Evolutionary conservation across 2,888 invertebrate species (phyloP).

Genomic region (Idaea aversata): DNA sequence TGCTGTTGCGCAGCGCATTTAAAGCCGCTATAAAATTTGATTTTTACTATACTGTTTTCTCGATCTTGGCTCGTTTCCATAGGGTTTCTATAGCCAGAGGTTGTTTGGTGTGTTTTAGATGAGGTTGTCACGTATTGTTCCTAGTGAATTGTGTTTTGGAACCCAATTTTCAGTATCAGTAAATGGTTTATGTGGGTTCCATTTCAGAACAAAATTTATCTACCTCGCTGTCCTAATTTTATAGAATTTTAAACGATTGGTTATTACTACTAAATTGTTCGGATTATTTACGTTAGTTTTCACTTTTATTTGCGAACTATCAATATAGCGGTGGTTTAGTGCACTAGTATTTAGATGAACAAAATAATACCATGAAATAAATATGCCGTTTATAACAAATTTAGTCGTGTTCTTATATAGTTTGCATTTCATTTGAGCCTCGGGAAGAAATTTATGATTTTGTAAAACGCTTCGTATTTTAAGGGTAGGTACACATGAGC

Average conservation of each 20-base stretch:
- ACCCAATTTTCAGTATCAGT: not conserved
- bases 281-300: not conserved
- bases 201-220: constrained; percentile 33
- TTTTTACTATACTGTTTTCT: not conserved
- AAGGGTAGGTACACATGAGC: constrained; percentile 43
- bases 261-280: not conserved
- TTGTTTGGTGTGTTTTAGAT: not conserved
- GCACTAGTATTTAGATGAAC: not conserved
- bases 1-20: not conserved
- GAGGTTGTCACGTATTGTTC: not conserved
- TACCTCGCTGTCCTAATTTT: constrained; percentile 54
- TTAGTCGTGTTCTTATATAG: constrained; percentile 22
- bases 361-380: not conserved
- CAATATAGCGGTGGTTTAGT: too few species aligned
- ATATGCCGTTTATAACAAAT: not conserved
- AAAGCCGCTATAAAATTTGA: not conserved
- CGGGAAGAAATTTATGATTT: constrained; percentile 34
- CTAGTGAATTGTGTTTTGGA: not conserved
- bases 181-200: not conserved
- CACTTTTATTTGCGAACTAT: not conserved
- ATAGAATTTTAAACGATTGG: not conserved
- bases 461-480: constrained; percentile 32
- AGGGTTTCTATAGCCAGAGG: not conserved
- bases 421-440: constrained; percentile 46
- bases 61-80: not conserved